Conservation (phyloP, 2,888 invertebrate genomes). For the Eueremaeus valkanovi region DNA sequence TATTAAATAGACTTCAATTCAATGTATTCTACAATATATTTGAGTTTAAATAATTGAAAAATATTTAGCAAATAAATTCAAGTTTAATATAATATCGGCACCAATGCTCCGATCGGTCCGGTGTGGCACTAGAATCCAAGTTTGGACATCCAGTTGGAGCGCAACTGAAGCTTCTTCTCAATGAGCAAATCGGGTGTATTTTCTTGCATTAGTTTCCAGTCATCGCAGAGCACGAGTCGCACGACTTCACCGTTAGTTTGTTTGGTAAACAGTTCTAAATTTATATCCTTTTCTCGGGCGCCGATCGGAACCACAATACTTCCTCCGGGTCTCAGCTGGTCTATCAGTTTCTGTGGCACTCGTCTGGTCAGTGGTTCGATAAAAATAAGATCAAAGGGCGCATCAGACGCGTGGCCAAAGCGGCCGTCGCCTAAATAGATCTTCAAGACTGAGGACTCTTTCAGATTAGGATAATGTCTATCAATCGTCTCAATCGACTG, state of each 20-base stretch:
- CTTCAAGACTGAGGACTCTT: conserved; percentile 64
- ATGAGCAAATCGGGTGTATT: conserved; percentile 1
- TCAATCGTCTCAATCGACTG: conserved; percentile 70
- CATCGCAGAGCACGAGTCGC: neutral
- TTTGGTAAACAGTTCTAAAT: conserved; percentile 22
- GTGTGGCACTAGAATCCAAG: neutral
- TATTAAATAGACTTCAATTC: too few species aligned
- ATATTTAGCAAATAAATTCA: too few species aligned
- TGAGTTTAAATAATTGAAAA: too few species aligned
- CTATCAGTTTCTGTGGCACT: conserved; percentile 63
- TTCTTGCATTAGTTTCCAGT: conserved; percentile 11
- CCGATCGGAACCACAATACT: conserved; percentile 78
- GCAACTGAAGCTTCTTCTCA: neutral
- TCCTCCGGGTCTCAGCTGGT: conserved; percentile 86
- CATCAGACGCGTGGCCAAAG: conserved; percentile 66
- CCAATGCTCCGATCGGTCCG: too few species aligned
- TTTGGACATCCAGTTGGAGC: neutral
- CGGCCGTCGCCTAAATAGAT: conserved; percentile 84
- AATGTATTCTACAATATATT: too few species aligned
- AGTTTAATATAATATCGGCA: too few species aligned
- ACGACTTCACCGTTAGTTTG: neutral
- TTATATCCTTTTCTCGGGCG: conserved; percentile 13
- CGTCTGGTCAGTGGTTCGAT: conserved; percentile 80
- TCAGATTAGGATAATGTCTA: conserved; percentile 65
- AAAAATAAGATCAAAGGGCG: conserved; percentile 89